phyloP scores from a whole-genome alignment of 1,140 invertebrate species.

The Tribolium madens region DNA sequence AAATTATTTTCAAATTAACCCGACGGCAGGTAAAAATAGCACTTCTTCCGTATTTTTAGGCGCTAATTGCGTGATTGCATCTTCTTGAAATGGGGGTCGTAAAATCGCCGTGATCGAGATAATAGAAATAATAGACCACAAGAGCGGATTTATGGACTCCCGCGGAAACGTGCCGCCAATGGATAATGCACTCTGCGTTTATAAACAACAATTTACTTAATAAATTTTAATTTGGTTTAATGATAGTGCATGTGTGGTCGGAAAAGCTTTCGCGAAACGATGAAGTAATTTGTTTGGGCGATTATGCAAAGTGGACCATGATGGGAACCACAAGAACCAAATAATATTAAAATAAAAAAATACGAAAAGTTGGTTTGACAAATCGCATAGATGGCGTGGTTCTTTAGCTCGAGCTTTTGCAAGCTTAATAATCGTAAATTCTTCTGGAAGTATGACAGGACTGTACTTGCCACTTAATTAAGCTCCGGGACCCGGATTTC shows the following conservation, averaged over 20 bases:
- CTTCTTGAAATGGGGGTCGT: not conserved
- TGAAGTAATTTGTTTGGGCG: constrained; percentile 20
- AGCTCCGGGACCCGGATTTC: constrained; percentile 1
- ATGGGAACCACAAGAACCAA: too few relatives aligned
- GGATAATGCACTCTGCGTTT: constrained; percentile 2
- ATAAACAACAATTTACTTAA: constrained; percentile 31
- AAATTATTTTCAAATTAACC: constrained; percentile 27
- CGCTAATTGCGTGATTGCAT: not conserved
- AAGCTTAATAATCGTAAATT: not conserved
- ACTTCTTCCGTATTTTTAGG: not conserved
- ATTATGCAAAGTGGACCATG: not conserved
- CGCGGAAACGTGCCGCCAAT: constrained; percentile 6
- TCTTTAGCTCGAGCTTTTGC: not conserved
- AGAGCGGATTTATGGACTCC: not conserved
- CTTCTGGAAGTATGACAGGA: too few relatives aligned
- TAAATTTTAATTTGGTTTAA: constrained; percentile 37
- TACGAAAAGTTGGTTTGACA: too few relatives aligned
- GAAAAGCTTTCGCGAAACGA: constrained; percentile 25
- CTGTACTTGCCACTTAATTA: not conserved
- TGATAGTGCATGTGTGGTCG: constrained; percentile 34
- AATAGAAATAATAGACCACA: not conserved
- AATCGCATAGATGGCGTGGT: too few relatives aligned
- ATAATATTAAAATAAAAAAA: too few relatives aligned
- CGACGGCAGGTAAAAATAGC: not conserved
- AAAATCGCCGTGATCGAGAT: not conserved